These are phyloP conservation scores for Zonitis immaculata DNA, from an alignment of 2,888 invertebrate species.

Conservation along the genomic window DNA sequence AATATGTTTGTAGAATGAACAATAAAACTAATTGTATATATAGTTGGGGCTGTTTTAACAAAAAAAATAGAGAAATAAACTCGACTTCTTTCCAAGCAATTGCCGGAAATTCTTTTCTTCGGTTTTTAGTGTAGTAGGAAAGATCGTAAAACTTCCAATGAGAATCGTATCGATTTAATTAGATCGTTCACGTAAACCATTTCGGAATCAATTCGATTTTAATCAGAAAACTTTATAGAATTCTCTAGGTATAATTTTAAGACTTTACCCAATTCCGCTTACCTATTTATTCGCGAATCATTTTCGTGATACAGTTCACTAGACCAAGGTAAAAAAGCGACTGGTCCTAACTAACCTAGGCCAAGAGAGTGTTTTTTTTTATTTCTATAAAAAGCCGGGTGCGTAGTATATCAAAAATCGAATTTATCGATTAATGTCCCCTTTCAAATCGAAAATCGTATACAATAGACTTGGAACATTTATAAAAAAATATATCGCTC, in stretches of 20 bases:
- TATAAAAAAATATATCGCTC: slow-evolving; percentile 43
- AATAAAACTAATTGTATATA: too few species aligned
- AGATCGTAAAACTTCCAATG: background rate
- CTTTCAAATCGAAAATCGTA: slow-evolving; percentile 43
- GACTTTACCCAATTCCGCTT: too few species aligned
- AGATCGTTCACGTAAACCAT: background rate
- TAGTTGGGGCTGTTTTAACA: too few species aligned
- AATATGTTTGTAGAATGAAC: too few species aligned
- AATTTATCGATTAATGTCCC: slow-evolving; percentile 47
- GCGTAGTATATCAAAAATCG: slow-evolving; percentile 40
- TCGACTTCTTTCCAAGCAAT: slow-evolving; percentile 5
- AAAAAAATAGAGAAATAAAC: slow-evolving; percentile 10
- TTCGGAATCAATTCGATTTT: background rate
- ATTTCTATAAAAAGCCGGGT: background rate
- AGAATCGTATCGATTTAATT: slow-evolving; percentile 1
- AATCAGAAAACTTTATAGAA: background rate
- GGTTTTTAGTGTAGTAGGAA: background rate
- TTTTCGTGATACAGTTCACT: too few species aligned
- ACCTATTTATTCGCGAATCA: too few species aligned
- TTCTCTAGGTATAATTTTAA: too few species aligned
- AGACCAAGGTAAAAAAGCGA: slow-evolving; percentile 42
- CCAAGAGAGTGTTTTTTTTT: slow-evolving; percentile 26
- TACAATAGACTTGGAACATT: slow-evolving; percentile 45
- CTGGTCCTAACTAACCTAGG: slow-evolving; percentile 44
- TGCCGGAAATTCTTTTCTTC: background rate